phyloP scores from a whole-genome alignment of 2,113 vertebrate species.

The Stigmatopora nigra region DNA sequence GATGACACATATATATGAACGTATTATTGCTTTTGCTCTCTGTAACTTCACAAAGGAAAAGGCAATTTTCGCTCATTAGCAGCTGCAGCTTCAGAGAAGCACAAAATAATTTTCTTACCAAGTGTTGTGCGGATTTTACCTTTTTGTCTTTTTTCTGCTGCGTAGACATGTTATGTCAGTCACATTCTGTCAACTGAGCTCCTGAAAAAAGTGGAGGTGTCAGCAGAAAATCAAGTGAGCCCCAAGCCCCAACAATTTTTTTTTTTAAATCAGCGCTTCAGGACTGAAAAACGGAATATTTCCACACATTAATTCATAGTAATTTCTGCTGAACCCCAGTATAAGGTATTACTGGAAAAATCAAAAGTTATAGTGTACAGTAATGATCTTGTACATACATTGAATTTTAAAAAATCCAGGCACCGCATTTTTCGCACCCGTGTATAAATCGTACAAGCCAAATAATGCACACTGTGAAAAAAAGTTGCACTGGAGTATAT shows the following conservation, averaged over 20 bases:
- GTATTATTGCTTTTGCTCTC: too few relatives aligned
- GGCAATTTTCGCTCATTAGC: background rate
- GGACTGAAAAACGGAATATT: background rate
- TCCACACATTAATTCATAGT: background rate
- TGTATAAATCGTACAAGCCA: background rate
- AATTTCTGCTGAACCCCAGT: background rate
- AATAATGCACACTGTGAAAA: too few relatives aligned
- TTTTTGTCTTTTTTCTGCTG: background rate
- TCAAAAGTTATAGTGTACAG: too few relatives aligned
- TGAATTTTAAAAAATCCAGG: background rate
- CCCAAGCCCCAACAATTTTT: too few relatives aligned
- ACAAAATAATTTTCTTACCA: background rate
- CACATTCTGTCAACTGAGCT: background rate
- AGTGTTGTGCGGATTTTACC: background rate
- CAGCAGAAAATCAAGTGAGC: background rate
- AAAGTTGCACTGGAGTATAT: too few relatives aligned
- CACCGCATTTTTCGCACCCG: too few relatives aligned
- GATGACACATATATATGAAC: too few relatives aligned
- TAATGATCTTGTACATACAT: background rate
- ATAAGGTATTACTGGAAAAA: background rate
- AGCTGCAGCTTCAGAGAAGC: background rate
- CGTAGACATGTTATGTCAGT: background rate
- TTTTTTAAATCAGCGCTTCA: background rate
- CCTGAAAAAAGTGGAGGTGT: background rate
- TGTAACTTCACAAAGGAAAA: too few relatives aligned